Evolutionary conservation across 2,113 vertebrate species (phyloP), one percentile per base, ranked within the genome.

Genomic region (Epinephelus moara): DNA sequence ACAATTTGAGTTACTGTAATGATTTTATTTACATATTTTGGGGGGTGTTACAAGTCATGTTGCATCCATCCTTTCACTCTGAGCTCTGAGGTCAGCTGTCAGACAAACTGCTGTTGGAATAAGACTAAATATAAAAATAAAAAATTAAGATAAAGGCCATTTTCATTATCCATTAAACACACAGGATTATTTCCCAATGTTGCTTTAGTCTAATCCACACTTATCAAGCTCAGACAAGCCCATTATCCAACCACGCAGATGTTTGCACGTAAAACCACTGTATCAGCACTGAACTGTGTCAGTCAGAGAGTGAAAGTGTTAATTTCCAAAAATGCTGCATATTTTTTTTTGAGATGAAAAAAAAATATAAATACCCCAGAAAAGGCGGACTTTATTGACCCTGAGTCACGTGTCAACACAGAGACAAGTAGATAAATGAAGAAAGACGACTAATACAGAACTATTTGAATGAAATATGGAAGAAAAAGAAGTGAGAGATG

Each of bases 151-250:
- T 59, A 57, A 78, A 81, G 2, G 37, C 27, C 19, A 21, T 87
- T 84, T 78, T 75, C 18, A 81, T 82, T 86, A 75, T 88, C 78
- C 75, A 88, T 94, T 91, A 88, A 80, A 86, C 64, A 81, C 40
- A 47, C 55, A 67, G 59, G 89, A 90, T 90, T 92, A 90, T 85
- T 88, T 86, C 70, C 42, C 80, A 85, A 90, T 62, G 81, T 80
- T 87, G 81, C 61, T 88, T 85, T 47, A 68, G 77, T 91, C 64
- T 91, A 90, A 89, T 92, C 89, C 88, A 82, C 76, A 87, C 18
- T 84, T 83, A 84, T 84, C 84, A 30, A 55, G 70, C 74, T 70
- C 81, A 80, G 82, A 87, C 84, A 56, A 85, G 82, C 60, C 69
- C 61, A 69, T 75, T 83, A 45, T 37, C 62, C 61, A 19, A 77